These are phyloP conservation scores for Sylvia atricapilla DNA, from an alignment of 2,113 vertebrate genomes.

Conservation along the genomic window DNA sequence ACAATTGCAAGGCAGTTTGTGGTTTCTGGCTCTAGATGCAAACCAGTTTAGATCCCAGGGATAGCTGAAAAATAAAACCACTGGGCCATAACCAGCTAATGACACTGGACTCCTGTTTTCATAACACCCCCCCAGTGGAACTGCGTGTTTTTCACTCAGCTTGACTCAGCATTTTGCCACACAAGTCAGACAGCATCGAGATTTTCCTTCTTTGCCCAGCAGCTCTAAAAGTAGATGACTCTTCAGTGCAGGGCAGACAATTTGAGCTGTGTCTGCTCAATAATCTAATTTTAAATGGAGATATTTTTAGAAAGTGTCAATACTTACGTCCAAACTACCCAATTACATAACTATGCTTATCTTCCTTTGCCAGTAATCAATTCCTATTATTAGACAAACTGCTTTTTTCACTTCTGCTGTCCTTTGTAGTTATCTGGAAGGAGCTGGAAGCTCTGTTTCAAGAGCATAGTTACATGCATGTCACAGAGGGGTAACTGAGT, in stretches of 20 bases:
- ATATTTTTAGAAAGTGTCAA: conserved; percentile 54
- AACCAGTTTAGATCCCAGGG: not conserved
- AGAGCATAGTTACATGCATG: not conserved
- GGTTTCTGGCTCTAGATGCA: conserved; percentile 34
- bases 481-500: not conserved
- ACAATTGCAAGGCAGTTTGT: conserved; percentile 29
- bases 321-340: not conserved
- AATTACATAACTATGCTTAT: conserved; percentile 28
- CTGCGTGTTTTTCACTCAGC: not conserved
- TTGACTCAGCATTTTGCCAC: conserved; percentile 24
- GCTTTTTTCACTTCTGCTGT: not conserved
- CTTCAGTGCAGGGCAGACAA: not conserved
- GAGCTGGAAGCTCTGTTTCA: not conserved
- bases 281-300: conserved; percentile 38
- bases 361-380: not conserved
- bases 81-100: not conserved
- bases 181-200: not conserved
- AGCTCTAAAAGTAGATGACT: not conserved
- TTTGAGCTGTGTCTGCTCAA: conserved; percentile 35
- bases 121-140: not conserved
- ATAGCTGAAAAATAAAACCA: conserved; percentile 27
- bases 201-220: not conserved
- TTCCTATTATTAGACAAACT: conserved; percentile 9
- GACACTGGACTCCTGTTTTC: conserved; percentile 34
- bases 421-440: not conserved